These are phyloP conservation scores for Gymnorhina tibicen DNA, from an alignment of 2,113 vertebrate genomes.

Conservation along the genomic window DNA sequence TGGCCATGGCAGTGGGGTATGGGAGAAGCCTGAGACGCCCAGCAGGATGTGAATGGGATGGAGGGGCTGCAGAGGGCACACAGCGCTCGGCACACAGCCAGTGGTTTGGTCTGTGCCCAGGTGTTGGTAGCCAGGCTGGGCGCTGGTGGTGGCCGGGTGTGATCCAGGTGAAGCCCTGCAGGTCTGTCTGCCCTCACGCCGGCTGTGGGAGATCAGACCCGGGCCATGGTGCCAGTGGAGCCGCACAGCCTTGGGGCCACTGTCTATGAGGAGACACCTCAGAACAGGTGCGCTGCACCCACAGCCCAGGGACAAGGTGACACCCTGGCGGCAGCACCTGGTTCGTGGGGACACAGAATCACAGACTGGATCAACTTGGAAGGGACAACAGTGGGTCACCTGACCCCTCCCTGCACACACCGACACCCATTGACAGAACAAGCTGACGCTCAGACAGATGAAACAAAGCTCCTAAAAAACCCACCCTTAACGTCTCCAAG, in stretches of 20 bases:
- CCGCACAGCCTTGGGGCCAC: background rate
- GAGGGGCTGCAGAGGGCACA: background rate
- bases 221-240: background rate
- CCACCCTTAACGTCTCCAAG: background rate
- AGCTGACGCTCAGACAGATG: too few relatives aligned
- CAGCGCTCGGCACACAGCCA: background rate
- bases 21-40: background rate
- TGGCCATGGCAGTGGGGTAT: background rate
- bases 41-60: background rate
- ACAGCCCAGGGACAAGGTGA: background rate
- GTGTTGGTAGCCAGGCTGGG: background rate
- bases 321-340: background rate
- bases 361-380: background rate
- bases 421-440: background rate
- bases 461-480: background rate
- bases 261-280: background rate
- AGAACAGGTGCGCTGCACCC: background rate
- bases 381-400: background rate
- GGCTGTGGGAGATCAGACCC: background rate
- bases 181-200: background rate
- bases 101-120: background rate
- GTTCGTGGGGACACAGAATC: background rate
- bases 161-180: background rate
- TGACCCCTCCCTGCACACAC: too few relatives aligned
- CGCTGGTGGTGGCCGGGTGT: fast-evolving